Percentiles rank a stretch among this genome's conserved stretches.
These are phyloP conservation scores for Eciton burchellii DNA, from an alignment of 1,140 invertebrate genomes.

Conservation along the genomic window DNA sequence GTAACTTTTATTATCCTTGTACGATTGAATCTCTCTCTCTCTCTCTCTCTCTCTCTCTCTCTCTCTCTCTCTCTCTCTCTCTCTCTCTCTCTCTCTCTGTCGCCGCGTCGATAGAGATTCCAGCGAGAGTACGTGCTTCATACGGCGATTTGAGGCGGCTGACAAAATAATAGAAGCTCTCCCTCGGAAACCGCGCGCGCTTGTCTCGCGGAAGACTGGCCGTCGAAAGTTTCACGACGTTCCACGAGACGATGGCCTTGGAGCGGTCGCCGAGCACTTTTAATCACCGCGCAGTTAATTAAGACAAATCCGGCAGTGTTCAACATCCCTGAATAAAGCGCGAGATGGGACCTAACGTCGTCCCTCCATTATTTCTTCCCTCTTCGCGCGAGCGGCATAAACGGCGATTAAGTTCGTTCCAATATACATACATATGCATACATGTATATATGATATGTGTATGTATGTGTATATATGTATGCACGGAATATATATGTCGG, in stretches of 20 bases:
- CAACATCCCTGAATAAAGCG: slow-evolving; percentile 14
- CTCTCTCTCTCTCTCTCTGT: too few species aligned
- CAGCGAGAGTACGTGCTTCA: too few species aligned
- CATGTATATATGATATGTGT: background rate
- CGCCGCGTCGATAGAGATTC: too few species aligned
- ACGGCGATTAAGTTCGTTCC: slow-evolving; percentile 43
- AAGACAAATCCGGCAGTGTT: slow-evolving; percentile 30
- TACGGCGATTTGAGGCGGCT: background rate
- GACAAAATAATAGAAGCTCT: slow-evolving; percentile 21
- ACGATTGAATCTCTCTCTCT: background rate
- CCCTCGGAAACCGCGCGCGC: background rate
- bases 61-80: too few species aligned
- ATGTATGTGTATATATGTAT: background rate
- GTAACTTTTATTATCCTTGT: background rate
- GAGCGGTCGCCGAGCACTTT: slow-evolving; percentile 20
- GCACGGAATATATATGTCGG: too few species aligned
- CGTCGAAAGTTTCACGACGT: slow-evolving; percentile 1
- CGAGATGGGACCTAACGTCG: slow-evolving; percentile 11
- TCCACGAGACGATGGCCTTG: slow-evolving; percentile 21
- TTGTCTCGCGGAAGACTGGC: background rate
- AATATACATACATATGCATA: too few species aligned
- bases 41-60: too few species aligned
- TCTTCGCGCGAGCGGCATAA: background rate
- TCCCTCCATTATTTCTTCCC: slow-evolving; percentile 16
- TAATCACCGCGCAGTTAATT: slow-evolving; percentile 34